Conservation (phyloP, 2,113 vertebrate genomes). For the Xyrauchen texanus region DNA sequence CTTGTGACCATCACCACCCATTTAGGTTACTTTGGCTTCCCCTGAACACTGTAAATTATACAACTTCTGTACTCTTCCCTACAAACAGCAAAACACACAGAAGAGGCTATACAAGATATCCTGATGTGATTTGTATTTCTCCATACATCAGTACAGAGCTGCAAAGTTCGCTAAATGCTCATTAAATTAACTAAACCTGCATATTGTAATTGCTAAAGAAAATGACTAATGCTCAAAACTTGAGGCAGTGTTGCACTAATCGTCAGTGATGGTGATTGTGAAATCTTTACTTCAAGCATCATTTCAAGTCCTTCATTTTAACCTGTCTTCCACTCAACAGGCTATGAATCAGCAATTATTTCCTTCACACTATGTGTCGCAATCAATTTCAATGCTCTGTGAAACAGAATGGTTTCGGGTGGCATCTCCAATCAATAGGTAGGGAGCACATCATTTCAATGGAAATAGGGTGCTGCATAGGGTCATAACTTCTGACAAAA, state of each 20-base stretch:
- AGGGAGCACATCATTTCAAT: slow-evolving; percentile 81
- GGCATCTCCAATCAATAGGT: slow-evolving; percentile 89
- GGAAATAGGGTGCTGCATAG: slow-evolving; percentile 88
- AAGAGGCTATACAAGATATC: not conserved
- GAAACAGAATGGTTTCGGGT: slow-evolving; percentile 93
- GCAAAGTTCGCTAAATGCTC: not conserved
- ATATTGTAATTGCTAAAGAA: not conserved
- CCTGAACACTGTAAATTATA: not conserved
- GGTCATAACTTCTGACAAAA: slow-evolving; percentile 88
- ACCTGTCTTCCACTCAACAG: slow-evolving; percentile 58
- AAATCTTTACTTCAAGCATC: slow-evolving; percentile 51
- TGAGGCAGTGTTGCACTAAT: not conserved
- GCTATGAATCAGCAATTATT: slow-evolving; percentile 89
- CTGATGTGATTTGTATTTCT: not conserved
- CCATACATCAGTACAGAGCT: not conserved
- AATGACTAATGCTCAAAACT: not conserved
- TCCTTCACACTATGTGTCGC: slow-evolving; percentile 85
- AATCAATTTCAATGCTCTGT: slow-evolving; percentile 84
- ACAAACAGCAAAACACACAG: too few relatives aligned
- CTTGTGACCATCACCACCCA: not conserved
- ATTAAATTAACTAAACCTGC: not conserved
- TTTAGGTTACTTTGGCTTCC: too few relatives aligned
- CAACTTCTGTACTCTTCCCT: too few relatives aligned
- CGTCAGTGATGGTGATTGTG: not conserved
- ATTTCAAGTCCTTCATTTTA: slow-evolving; percentile 59